These are phyloP conservation scores for Trachelus troglodyta DNA, from an alignment of 2,888 invertebrate species.

Conservation along the genomic window DNA sequence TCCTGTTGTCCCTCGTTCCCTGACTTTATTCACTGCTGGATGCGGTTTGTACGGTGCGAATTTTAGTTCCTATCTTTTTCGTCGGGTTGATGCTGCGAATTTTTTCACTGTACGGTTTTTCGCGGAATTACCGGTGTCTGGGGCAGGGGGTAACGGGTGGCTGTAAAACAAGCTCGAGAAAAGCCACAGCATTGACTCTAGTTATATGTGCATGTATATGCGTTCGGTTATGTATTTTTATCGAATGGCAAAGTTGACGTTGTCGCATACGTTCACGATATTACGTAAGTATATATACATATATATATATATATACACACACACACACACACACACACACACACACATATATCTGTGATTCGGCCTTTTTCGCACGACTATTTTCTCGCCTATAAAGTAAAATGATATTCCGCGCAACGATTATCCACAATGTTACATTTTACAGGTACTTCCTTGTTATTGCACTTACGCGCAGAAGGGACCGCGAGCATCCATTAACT, in stretches of 20 bases:
- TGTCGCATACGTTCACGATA: background rate
- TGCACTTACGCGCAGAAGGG: background rate
- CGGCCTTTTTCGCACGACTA: background rate
- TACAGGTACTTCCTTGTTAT: background rate
- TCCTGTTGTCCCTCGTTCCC: background rate
- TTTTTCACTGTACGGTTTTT: background rate
- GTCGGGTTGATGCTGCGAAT: background rate
- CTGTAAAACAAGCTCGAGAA: background rate
- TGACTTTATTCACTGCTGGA: background rate
- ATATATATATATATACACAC: no score
- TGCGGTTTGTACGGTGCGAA: background rate
- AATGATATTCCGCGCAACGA: conserved; percentile 6
- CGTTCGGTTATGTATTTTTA: background rate
- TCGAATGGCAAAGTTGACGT: background rate
- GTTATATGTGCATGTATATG: background rate
- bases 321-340: no score
- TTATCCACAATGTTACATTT: background rate
- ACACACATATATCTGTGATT: background rate
- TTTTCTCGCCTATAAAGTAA: conserved; percentile 2
- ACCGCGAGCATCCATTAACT: conserved; percentile 31
- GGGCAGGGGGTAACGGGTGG: background rate
- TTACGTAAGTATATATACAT: background rate
- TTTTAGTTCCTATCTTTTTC: background rate
- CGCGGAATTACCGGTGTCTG: background rate
- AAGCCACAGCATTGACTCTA: background rate